Evolutionary conservation across 2,113 vertebrate species (phyloP).

Genomic region (Aspidoscelis tigris): DNA sequence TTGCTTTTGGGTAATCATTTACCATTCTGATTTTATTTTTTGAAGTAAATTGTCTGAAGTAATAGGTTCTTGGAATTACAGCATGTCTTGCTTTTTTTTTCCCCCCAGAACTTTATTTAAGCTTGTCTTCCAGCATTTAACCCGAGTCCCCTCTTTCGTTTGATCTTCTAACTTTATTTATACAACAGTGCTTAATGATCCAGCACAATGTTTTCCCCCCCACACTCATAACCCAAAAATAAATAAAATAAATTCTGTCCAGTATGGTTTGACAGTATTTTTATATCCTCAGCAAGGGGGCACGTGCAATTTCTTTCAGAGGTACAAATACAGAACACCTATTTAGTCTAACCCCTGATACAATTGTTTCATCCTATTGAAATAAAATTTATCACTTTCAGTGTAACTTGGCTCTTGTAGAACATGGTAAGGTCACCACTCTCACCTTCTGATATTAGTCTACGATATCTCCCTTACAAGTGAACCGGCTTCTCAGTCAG

Average conservation of each 20-base stretch:
- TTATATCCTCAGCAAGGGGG: slow-evolving; percentile 82
- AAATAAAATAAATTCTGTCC: slow-evolving; percentile 68
- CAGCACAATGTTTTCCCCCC: slow-evolving; percentile 67
- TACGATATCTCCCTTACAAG: neutral
- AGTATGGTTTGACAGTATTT: slow-evolving; percentile 79
- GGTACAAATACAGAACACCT: slow-evolving; percentile 83
- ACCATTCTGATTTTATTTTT: slow-evolving; percentile 96
- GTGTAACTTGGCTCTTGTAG: slow-evolving; percentile 75
- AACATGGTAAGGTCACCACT: slow-evolving; percentile 60
- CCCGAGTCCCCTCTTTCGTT: slow-evolving; percentile 84
- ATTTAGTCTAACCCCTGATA: slow-evolving; percentile 71
- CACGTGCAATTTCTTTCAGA: slow-evolving; percentile 78
- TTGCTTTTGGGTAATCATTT: slow-evolving; percentile 99
- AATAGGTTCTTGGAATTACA: slow-evolving; percentile 92
- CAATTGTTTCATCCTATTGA: slow-evolving; percentile 75
- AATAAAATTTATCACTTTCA: slow-evolving; percentile 78
- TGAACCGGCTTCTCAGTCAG: slow-evolving; percentile 8
- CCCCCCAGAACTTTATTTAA: slow-evolving; percentile 86
- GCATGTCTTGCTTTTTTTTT: slow-evolving; percentile 82
- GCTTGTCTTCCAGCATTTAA: slow-evolving; percentile 88
- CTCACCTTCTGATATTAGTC: slow-evolving; percentile 38
- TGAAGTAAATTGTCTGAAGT: slow-evolving; percentile 96
- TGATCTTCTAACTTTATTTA: slow-evolving; percentile 90
- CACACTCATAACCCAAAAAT: slow-evolving; percentile 58
- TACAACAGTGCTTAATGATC: slow-evolving; percentile 89